Conservation (phyloP, 2,113 vertebrate species). For the Ophthalmolycus amberensis region DNA sequence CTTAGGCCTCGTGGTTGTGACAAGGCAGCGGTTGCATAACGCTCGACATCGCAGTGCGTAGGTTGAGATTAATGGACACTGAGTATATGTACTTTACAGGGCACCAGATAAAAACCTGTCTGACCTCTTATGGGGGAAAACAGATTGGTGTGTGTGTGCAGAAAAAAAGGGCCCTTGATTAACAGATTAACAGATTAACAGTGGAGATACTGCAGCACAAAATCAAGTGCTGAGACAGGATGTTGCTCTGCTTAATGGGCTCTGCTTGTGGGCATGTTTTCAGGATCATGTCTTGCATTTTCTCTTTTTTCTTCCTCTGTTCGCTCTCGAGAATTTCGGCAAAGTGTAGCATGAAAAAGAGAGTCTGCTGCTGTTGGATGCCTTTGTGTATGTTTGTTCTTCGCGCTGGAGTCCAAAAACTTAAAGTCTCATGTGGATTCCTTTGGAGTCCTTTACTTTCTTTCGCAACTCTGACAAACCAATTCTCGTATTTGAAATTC, state of each 20-base stretch:
- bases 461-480: constrained; percentile 65
- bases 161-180: constrained; percentile 37
- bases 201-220: constrained; percentile 25
- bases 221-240: constrained; percentile 44
- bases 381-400: constrained; percentile 65
- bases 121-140: constrained; percentile 50
- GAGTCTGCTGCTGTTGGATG: constrained; percentile 45
- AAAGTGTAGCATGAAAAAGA: constrained; percentile 66
- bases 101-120: constrained; percentile 49
- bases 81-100: constrained; percentile 66
- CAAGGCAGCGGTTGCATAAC: constrained; percentile 61
- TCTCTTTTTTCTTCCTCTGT: constrained; percentile 11
- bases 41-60: constrained; percentile 41
- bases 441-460: constrained; percentile 51
- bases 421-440: constrained; percentile 45
- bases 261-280: constrained; percentile 52
- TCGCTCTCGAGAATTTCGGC: constrained; percentile 55
- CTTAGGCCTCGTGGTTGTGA: constrained; percentile 52
- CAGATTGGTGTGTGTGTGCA: constrained; percentile 17
- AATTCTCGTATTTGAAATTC: constrained; percentile 69
- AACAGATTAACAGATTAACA: constrained; percentile 26
- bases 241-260: constrained; percentile 49
- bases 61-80: constrained; percentile 75
- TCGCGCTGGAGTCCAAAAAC: constrained; percentile 31
- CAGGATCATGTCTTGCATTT: constrained; percentile 40